Conservation (phyloP, 2,888 invertebrate genomes). For the Altica lythri region DNA sequence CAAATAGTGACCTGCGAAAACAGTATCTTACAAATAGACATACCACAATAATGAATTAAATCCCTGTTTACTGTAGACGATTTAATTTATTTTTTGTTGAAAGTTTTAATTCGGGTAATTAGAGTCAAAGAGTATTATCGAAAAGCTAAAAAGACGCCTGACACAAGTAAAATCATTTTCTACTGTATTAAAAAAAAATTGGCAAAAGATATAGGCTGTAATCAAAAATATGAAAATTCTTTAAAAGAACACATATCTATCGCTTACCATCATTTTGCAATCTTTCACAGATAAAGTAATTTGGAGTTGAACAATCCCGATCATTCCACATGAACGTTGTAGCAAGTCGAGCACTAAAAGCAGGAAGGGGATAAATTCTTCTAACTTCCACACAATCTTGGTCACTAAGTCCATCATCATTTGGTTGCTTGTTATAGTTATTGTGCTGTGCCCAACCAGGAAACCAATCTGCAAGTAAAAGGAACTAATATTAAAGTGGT, state of each 20-base stretch:
- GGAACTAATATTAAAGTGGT: not conserved
- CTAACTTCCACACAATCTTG: slow-evolving; percentile 83
- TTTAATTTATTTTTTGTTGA: no score
- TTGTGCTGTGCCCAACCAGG: slow-evolving; percentile 76
- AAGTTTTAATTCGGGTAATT: no score
- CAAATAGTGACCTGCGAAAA: no score
- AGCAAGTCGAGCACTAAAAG: slow-evolving; percentile 57
- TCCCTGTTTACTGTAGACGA: no score
- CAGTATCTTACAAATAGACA: no score
- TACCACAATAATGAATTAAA: no score
- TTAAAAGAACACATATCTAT: not conserved
- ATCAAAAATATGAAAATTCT: no score
- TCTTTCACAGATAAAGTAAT: slow-evolving; percentile 76
- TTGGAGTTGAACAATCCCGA: slow-evolving; percentile 72
- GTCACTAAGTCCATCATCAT: slow-evolving; percentile 79
- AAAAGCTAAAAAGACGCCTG: not conserved
- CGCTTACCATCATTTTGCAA: slow-evolving; percentile 68
- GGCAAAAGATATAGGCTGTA: no score
- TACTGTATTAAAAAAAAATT: no score
- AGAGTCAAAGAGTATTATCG: not conserved
- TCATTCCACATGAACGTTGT: slow-evolving; percentile 82
- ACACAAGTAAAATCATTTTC: not conserved
- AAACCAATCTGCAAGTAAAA: slow-evolving; percentile 72
- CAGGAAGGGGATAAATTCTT: slow-evolving; percentile 66
- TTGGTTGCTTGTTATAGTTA: slow-evolving; percentile 72